Evolutionary conservation across 2,888 invertebrate genomes (phyloP).

Genomic region (Plagodis dolabraria): DNA sequence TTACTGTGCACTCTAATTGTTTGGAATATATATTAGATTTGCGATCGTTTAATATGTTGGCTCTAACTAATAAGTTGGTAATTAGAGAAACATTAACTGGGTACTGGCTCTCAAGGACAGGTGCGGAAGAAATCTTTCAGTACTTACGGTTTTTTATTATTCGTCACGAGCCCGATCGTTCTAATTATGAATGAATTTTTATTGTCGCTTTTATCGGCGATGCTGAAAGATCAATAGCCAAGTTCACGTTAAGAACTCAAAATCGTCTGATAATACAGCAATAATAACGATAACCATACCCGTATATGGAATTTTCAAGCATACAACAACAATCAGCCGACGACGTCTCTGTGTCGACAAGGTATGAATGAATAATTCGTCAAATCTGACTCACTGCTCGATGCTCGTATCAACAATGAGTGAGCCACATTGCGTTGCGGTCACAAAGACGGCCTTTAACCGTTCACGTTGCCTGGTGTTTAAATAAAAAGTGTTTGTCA

Average conservation of each 20-base stretch:
- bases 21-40: no score
- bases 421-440: slow-evolving; percentile 28
- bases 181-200: no score
- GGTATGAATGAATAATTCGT: slow-evolving; percentile 39
- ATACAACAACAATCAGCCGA: slow-evolving; percentile 31
- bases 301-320: slow-evolving; percentile 22
- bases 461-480: slow-evolving; percentile 15
- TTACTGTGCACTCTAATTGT: no score
- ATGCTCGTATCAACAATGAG: slow-evolving; percentile 35
- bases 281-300: slow-evolving; percentile 1
- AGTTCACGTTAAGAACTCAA: not conserved
- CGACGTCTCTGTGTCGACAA: slow-evolving; percentile 14
- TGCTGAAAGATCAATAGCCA: not conserved
- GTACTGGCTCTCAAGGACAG: no score
- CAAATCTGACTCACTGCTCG: slow-evolving; percentile 36
- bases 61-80: no score
- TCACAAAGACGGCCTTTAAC: slow-evolving; percentile 26
- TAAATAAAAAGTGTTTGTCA: no score
- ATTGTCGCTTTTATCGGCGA: no score
- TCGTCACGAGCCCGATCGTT: no score
- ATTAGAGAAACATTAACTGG: no score
- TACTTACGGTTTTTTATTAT: no score
- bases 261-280: slow-evolving; percentile 14
- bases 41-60: no score
- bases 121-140: no score